Percentiles rank a stretch among this genome's conserved stretches.
Evolutionary conservation across 2,888 invertebrate species (phyloP).

Genomic region (Eilema sororculum): DNA sequence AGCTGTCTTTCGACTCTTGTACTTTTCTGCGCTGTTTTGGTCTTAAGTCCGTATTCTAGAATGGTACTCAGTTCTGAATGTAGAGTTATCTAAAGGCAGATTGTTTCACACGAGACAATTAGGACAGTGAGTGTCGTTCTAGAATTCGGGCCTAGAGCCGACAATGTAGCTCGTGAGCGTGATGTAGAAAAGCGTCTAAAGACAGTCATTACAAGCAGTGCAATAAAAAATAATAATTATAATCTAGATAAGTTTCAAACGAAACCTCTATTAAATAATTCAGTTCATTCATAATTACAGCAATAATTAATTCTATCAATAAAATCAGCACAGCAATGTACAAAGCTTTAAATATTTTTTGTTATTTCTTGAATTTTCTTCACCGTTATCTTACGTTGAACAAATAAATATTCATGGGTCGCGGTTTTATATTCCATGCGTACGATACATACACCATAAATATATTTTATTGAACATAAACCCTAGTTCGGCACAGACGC

Average conservation of each 20-base stretch:
- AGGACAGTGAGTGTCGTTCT: too few species aligned
- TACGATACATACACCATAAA: conserved; percentile 59
- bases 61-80: too few species aligned
- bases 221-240: conserved; percentile 42
- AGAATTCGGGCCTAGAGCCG: too few species aligned
- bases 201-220: conserved; percentile 43
- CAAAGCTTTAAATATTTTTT: conserved; percentile 65
- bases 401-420: conserved; percentile 60
- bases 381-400: conserved; percentile 53
- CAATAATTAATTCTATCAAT: conserved; percentile 48
- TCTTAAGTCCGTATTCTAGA: neutral
- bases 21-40: neutral
- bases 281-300: conserved; percentile 66
- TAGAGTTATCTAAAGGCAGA: too few species aligned
- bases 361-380: conserved; percentile 55
- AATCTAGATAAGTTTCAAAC: conserved; percentile 48
- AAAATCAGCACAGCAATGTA: conserved; percentile 60
- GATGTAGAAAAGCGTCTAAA: neutral
- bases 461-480: conserved; percentile 54
- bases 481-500: neutral
- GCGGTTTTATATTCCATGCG: conserved; percentile 53
- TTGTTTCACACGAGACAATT: too few species aligned
- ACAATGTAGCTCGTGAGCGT: neutral
- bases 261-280: conserved; percentile 57
- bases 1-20: conserved; percentile 6